Evolutionary conservation across 2,113 vertebrate species (phyloP).

Genomic region (Micromys minutus): DNA sequence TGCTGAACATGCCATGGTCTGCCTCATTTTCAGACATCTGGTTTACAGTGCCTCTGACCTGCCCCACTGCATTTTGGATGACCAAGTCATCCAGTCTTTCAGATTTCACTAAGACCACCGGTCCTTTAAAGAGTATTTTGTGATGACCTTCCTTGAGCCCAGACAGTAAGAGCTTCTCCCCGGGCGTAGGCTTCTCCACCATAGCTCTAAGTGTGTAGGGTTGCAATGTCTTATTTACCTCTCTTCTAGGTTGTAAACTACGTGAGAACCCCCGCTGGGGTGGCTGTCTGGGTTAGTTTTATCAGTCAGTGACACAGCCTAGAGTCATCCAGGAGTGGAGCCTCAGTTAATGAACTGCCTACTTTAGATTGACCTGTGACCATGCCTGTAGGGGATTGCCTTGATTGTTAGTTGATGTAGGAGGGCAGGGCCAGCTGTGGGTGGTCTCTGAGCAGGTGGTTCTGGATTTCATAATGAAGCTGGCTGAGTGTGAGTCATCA

Average conservation of each 20-base stretch:
- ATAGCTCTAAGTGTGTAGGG: background rate
- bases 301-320: background rate
- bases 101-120: background rate
- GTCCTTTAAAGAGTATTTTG: background rate
- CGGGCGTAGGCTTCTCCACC: background rate
- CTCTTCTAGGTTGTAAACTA: background rate
- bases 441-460: background rate
- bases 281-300: background rate
- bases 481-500: background rate
- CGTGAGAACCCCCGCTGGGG: background rate
- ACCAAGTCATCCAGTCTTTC: background rate
- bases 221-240: background rate
- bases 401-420: background rate
- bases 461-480: background rate
- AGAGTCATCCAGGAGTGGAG: background rate
- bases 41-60: background rate
- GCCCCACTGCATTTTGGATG: background rate
- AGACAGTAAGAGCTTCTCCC: no score
- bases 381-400: background rate
- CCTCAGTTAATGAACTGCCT: background rate
- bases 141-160: background rate
- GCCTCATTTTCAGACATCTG: background rate
- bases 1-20: background rate
- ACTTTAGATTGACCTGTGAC: no score
- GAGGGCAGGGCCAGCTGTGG: background rate